Evolutionary conservation across 2,113 vertebrate species (phyloP).

Genomic region (Bathybates hornii): DNA sequence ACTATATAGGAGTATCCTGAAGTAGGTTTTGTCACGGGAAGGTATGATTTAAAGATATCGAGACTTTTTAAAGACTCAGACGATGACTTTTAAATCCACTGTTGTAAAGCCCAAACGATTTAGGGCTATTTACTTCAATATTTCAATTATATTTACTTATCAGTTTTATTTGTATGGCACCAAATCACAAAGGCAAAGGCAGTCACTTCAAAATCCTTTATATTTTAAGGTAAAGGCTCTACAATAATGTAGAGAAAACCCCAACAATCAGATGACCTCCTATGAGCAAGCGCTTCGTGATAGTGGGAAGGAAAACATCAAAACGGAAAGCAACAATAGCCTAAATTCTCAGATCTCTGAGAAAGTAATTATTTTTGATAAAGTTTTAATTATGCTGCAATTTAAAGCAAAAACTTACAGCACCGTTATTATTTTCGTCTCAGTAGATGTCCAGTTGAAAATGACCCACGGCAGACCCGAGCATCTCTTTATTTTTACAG

Average conservation of each 20-base stretch:
- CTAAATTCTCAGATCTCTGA: neutral
- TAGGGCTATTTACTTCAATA: neutral
- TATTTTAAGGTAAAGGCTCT: neutral
- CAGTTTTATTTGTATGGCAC: neutral
- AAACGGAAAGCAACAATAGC: neutral
- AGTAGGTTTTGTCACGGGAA: neutral
- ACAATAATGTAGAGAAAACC: neutral
- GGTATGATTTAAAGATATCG: neutral
- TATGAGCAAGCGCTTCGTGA: neutral
- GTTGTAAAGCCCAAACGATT: neutral
- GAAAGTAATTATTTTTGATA: neutral
- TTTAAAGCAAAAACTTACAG: neutral
- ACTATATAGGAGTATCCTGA: neutral
- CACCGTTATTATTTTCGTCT: accelerated
- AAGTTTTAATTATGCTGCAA: neutral
- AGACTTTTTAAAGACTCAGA: neutral
- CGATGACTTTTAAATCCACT: neutral
- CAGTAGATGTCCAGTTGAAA: neutral
- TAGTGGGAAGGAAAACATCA: neutral
- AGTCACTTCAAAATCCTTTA: neutral
- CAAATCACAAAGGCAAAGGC: neutral
- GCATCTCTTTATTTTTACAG: neutral
- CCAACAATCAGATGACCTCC: neutral
- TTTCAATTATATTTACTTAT: neutral
- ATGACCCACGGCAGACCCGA: neutral